Percentiles rank a stretch among this genome's conserved stretches.
These are phyloP conservation scores for Cylindroiulus punctatus DNA, from an alignment of 2,888 invertebrate genomes.

Conservation along the genomic window DNA sequence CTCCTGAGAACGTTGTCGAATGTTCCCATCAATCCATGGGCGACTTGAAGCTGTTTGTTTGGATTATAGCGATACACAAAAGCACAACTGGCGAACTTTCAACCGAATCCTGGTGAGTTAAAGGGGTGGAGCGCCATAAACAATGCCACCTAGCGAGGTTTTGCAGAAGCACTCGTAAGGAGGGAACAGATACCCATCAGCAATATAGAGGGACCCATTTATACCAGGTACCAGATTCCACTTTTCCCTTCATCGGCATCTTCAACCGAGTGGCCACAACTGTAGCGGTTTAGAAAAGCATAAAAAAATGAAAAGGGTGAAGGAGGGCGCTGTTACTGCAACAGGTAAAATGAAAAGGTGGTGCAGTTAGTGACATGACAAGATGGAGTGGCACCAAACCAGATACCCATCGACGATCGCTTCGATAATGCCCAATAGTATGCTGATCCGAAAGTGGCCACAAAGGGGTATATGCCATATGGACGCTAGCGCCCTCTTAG, in stretches of 20 bases:
- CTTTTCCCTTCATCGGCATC: constrained; percentile 15
- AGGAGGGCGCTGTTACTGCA: background rate
- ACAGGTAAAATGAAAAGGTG: background rate
- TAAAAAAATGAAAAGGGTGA: background rate
- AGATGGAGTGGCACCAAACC: constrained; percentile 37
- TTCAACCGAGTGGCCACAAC: constrained; percentile 3
- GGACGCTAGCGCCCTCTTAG: background rate
- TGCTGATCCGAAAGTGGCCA: background rate
- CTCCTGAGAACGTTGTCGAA: background rate
- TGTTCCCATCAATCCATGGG: constrained; percentile 19
- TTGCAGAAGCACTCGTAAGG: background rate
- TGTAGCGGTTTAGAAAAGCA: background rate
- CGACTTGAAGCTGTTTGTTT: background rate
- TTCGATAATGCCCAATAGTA: constrained; percentile 17
- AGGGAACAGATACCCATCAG: constrained; percentile 14
- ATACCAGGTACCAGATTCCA: background rate
- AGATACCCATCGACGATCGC: constrained; percentile 21
- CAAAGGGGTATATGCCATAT: background rate
- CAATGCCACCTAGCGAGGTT: constrained; percentile 41
- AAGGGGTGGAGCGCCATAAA: background rate
- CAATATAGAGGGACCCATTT: constrained; percentile 1
- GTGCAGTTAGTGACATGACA: constrained; percentile 36
- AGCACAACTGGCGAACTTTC: background rate
- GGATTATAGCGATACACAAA: background rate
- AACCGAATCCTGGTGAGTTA: background rate